Evolutionary conservation across 2,113 vertebrate species (phyloP).

Genomic region (Daphoenositta chrysoptera): DNA sequence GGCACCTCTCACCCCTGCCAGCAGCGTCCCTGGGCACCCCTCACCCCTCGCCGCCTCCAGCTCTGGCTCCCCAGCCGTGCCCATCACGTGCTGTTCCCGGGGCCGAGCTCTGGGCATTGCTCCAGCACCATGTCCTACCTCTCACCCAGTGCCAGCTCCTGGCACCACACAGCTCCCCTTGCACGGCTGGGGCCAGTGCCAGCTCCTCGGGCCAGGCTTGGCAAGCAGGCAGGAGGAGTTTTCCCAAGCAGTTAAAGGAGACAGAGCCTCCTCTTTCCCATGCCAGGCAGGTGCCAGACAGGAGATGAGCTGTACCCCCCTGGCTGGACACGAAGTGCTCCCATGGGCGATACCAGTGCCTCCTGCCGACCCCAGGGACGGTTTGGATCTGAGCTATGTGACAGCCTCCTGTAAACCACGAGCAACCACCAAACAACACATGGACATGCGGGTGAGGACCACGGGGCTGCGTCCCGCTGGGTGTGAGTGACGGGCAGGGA

Average conservation of each 20-base stretch:
- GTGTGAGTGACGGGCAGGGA: fast-evolving
- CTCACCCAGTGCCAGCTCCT: conserved; percentile 3
- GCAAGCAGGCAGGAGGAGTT: not conserved
- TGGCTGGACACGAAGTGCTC: not conserved
- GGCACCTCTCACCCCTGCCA: not conserved
- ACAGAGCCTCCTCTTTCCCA: not conserved
- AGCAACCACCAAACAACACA: not conserved
- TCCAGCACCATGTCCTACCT: not conserved
- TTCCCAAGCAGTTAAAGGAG: not conserved
- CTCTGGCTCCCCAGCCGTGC: not conserved
- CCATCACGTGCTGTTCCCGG: not conserved
- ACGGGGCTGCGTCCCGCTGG: fast-evolving
- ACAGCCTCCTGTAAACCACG: not conserved
- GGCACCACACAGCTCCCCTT: not conserved
- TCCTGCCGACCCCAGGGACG: not conserved
- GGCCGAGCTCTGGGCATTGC: not conserved
- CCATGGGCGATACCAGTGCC: not conserved
- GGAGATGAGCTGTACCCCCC: not conserved
- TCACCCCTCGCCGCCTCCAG: not conserved
- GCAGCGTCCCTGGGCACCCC: not conserved
- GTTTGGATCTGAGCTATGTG: not conserved
- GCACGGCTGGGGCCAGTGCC: not conserved
- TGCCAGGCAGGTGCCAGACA: not conserved
- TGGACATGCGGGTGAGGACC: not conserved
- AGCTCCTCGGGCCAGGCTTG: not conserved